Percentiles rank a stretch among this genome's conserved stretches.
Evolutionary conservation across 2,113 vertebrate species (phyloP).

Genomic region (Passer domesticus): DNA sequence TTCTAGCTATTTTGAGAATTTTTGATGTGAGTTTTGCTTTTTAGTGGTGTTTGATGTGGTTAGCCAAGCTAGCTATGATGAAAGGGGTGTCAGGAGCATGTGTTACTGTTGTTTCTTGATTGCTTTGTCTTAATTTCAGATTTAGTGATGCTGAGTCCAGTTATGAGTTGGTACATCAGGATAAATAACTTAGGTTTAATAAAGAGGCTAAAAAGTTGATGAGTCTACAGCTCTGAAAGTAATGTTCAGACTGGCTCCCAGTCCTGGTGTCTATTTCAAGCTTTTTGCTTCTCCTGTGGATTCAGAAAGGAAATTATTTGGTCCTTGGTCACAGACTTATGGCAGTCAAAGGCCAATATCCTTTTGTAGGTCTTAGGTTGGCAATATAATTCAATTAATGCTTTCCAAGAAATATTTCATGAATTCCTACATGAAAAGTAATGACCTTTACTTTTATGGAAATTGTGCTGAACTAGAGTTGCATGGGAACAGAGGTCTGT

Average conservation of each 20-base stretch:
- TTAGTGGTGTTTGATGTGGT: neutral
- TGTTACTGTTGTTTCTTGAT: neutral
- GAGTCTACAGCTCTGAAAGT: neutral
- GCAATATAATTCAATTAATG: neutral
- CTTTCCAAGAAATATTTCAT: neutral
- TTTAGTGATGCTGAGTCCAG: neutral
- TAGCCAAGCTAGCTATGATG: neutral
- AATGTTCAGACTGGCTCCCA: neutral
- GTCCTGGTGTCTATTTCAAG: neutral
- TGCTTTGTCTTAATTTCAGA: neutral
- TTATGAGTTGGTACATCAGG: neutral
- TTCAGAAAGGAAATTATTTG: neutral
- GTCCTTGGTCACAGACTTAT: neutral
- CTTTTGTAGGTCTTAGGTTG: neutral
- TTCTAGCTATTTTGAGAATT: neutral
- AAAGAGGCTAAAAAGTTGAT: neutral
- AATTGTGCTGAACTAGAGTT: neutral
- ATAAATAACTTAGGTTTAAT: neutral
- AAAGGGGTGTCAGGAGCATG: neutral
- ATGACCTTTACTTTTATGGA: neutral
- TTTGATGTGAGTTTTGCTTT: neutral
- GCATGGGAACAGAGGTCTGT: neutral
- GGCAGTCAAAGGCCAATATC: neutral
- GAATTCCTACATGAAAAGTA: neutral
- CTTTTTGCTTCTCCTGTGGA: neutral